Base-by-base conservation (phyloP, 2,888 invertebrate species). In the Drosophila mimica region DNA sequence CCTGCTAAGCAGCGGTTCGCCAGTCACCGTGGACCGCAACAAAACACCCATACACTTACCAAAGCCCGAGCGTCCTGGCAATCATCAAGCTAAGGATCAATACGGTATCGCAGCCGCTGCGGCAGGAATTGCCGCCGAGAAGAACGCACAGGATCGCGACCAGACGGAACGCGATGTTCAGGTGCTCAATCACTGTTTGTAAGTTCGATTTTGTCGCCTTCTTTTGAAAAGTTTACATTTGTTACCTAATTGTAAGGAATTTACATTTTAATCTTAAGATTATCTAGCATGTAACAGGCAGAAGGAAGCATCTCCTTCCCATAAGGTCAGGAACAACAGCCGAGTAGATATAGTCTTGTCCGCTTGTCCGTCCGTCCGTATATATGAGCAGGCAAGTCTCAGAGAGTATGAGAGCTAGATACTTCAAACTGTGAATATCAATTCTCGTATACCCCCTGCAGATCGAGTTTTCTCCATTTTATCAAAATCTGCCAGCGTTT, bases 161-260 rank as follows among this genome's bases (percentile, higher is more conserved):
- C 96, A 97, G 84, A 98, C 98, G 91, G 98, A 99, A 92, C 95
- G 98, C 76, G 98, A 99, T 94, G 98, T 99, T 76, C 97, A 97
- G 61, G 97, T 99, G 87, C 94, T 99, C 72, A 98, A 98, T 93
- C 97, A 97, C 90, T 99, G 99, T 93, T 99, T 99, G 79, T 79
- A 78, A 30, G 78, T 78, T 34, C 2, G 9, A 31, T 36, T n/a
- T 33, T 13, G 9, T 25, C 4, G 2, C 11, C 15, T 0, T 28
- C 7, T 15, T 20, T 36, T 3, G n/a, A 31, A 7, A 20, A 46
- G n/a, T 9, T 46, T 33, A 11, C 25, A 33, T 34, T 46, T 46
- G 0, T 46, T 20, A 20, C 20, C 7, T 7, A 46, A 13, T 8
- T 46, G 46, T 20, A 7, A 4, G 20, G 15, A 15, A 15, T 15